Evolutionary conservation across 1,140 invertebrate genomes (phyloP).

Genomic region (Temnothorax curvispinosus): DNA sequence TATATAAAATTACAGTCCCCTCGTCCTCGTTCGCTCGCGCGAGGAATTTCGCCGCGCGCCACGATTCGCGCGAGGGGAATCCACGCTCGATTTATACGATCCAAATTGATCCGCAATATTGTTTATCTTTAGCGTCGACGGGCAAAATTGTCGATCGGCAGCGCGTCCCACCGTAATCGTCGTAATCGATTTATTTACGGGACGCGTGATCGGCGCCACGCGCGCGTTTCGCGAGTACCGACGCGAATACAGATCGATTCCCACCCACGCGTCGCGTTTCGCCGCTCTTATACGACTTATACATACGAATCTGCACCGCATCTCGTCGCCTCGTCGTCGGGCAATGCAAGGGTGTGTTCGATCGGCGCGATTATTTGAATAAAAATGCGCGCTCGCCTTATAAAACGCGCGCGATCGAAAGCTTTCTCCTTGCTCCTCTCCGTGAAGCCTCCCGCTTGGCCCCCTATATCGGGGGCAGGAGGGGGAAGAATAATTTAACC

Average conservation of each 20-base stretch:
- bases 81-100: background rate
- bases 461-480: background rate
- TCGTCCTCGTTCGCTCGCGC: constrained; percentile 54
- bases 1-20: constrained; percentile 82
- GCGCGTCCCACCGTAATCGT: background rate
- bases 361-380: constrained; percentile 75
- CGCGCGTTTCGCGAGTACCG: background rate
- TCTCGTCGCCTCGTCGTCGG: constrained; percentile 50
- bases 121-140: background rate
- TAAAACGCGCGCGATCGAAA: constrained; percentile 59
- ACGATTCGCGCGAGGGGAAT: background rate
- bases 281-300: constrained; percentile 19
- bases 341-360: constrained; percentile 76
- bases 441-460: background rate
- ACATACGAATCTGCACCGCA: background rate
- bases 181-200: background rate
- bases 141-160: background rate
- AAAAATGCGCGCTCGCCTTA: constrained; percentile 65
- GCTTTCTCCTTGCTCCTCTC: constrained; percentile 57
- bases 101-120: background rate
- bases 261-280: constrained; percentile 25
- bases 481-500: constrained; percentile 68
- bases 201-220: constrained; percentile 25
- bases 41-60: background rate
- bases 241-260: constrained; percentile 44